Conservation (phyloP, 2,797 vertebrate species). For the Pachyuromys duprasi region DNA sequence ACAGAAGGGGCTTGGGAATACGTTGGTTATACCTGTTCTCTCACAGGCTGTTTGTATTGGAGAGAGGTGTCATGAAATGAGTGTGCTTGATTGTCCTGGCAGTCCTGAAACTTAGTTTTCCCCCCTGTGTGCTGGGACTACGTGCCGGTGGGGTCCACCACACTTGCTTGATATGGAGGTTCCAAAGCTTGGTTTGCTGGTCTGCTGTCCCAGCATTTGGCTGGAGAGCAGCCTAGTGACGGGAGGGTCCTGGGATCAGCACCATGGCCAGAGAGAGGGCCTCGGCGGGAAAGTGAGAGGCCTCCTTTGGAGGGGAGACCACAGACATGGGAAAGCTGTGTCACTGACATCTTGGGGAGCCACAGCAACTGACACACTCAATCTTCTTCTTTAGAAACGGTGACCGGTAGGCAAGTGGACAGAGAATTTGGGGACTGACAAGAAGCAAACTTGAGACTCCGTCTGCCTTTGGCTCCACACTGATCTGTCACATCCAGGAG, state of each 20-base stretch:
- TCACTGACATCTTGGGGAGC: not conserved
- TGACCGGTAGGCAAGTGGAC: slow-evolving; percentile 40
- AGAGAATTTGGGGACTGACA: slow-evolving; percentile 18
- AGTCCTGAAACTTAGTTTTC: not conserved
- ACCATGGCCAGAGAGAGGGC: not conserved
- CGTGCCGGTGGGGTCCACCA: not conserved
- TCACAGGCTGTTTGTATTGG: not conserved
- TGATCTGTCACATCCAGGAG: slow-evolving; percentile 25
- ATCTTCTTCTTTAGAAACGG: slow-evolving; percentile 56
- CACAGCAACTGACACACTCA: slow-evolving; percentile 39
- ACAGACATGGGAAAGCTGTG: not conserved
- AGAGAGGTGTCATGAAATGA: not conserved
- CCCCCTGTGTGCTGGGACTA: not conserved
- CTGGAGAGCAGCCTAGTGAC: slow-evolving; percentile 1
- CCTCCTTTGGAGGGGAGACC: not conserved
- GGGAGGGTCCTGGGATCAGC: not conserved
- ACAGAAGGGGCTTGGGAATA: not conserved
- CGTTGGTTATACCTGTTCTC: not conserved
- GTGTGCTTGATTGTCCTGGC: not conserved
- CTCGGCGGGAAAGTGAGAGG: not conserved
- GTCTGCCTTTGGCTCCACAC: slow-evolving; percentile 49
- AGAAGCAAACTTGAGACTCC: slow-evolving; percentile 50
- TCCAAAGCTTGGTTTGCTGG: not conserved
- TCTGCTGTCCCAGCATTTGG: slow-evolving; percentile 1
- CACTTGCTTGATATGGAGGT: not conserved